Conservation (phyloP, 2,888 invertebrate species). For the Cybosia mesomella region DNA sequence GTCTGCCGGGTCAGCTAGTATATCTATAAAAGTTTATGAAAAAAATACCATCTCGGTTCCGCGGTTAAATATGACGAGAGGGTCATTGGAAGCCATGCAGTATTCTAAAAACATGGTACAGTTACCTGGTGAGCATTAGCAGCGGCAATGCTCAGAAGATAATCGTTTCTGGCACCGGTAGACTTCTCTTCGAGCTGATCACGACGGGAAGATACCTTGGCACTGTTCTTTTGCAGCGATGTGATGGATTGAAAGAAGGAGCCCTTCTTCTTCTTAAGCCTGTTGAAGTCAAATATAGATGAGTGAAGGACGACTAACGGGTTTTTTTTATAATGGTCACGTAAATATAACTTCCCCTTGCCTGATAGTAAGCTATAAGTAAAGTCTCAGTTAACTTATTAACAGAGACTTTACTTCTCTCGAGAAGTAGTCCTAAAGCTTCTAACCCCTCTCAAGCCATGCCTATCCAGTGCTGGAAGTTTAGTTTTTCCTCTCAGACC, state of each 20-base stretch:
- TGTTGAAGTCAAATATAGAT: slow-evolving; percentile 57
- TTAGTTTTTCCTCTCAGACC: no score
- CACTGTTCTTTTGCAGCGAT: slow-evolving; percentile 98
- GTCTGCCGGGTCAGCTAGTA: no score
- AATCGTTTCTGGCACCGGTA: slow-evolving; percentile 97
- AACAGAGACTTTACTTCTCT: no score
- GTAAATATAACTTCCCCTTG: no score
- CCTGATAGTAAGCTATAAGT: no score
- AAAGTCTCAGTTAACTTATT: no score
- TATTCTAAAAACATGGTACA: not conserved
- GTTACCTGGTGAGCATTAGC: slow-evolving; percentile 96
- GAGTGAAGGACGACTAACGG: not conserved
- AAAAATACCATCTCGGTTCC: not conserved
- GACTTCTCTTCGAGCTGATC: slow-evolving; percentile 98
- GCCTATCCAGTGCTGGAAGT: no score
- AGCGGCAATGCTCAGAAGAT: slow-evolving; percentile 95
- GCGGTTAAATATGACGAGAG: not conserved
- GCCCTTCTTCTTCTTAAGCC: slow-evolving; percentile 97
- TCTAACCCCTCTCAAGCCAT: no score
- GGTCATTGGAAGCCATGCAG: not conserved
- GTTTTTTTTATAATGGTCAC: no score
- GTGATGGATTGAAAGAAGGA: slow-evolving; percentile 98
- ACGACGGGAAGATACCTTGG: slow-evolving; percentile 96
- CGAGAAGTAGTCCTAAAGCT: no score
- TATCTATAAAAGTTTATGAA: no score